phyloP scores from a whole-genome alignment of 2,113 vertebrate genomes.

The Epinephelus moara region DNA sequence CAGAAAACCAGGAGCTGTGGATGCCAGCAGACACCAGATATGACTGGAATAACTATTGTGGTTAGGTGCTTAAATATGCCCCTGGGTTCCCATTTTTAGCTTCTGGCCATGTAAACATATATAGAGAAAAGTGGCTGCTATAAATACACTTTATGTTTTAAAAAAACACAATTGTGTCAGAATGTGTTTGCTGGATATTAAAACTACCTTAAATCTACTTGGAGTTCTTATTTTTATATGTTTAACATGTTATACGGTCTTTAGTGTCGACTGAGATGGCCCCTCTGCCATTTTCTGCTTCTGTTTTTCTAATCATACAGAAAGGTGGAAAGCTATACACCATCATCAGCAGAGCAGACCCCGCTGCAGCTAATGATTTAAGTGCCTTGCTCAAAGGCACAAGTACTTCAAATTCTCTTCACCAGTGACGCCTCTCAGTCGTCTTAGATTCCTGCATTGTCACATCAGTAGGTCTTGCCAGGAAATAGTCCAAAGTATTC shows the following conservation, averaged over 20 bases:
- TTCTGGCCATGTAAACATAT: constrained; percentile 64
- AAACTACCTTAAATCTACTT: constrained; percentile 19
- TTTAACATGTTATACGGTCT: neutral
- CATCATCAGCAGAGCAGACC: neutral
- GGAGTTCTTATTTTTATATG: neutral
- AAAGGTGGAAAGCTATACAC: neutral
- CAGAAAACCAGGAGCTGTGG: constrained; percentile 58
- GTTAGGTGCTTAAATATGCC: constrained; percentile 69
- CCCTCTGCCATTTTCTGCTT: constrained; percentile 12
- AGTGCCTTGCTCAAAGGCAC: constrained; percentile 52
- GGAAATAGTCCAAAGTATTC: constrained; percentile 44
- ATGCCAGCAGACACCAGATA: constrained; percentile 72
- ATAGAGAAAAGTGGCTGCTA: constrained; percentile 43
- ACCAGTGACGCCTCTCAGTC: constrained; percentile 8
- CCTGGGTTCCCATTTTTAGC: constrained; percentile 64
- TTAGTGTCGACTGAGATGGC: neutral
- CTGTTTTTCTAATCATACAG: constrained; percentile 39
- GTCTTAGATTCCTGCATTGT: neutral
- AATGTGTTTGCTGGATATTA: constrained; percentile 48
- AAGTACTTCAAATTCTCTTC: constrained; percentile 1
- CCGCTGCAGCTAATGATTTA: neutral
- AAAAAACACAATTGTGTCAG: constrained; percentile 38
- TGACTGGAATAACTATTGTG: constrained; percentile 70
- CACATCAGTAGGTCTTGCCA: constrained; percentile 33
- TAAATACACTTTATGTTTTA: constrained; percentile 58